These are phyloP conservation scores for Tokudaia tokunoshimensis DNA, from an alignment of 2,797 vertebrate species.

Conservation along the genomic window DNA sequence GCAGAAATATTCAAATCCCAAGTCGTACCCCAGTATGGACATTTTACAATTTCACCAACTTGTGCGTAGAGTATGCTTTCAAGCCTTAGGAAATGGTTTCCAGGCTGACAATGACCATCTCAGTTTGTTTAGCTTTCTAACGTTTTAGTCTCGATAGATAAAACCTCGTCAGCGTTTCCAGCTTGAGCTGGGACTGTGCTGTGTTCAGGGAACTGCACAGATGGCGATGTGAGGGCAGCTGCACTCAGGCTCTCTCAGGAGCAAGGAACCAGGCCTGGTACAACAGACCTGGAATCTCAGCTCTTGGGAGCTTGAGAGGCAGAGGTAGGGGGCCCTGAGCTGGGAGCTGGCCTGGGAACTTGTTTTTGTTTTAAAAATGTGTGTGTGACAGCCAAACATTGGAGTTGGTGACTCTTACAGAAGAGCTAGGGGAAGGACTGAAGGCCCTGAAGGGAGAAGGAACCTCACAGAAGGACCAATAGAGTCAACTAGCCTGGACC, in stretches of 20 bases:
- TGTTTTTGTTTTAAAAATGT: not conserved
- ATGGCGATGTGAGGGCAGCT: not conserved
- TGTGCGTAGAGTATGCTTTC: conserved; percentile 9
- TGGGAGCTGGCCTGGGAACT: not conserved
- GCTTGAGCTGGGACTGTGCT: not conserved
- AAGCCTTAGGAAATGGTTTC: conserved; percentile 17
- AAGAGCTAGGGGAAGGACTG: not conserved
- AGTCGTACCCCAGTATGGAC: not conserved
- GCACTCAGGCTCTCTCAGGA: not conserved
- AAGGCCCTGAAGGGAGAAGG: not conserved
- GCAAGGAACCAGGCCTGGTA: not conserved
- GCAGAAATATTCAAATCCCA: not conserved
- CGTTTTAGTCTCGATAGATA: not conserved
- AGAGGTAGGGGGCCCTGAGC: not conserved
- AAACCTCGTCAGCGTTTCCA: conserved; percentile 11
- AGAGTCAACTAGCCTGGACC: not conserved
- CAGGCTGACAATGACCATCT: conserved; percentile 15
- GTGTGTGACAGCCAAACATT: not conserved
- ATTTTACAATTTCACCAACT: not conserved
- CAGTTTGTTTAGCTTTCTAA: conserved; percentile 13
- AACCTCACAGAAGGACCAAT: not conserved
- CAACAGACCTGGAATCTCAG: not conserved
- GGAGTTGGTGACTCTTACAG: not conserved
- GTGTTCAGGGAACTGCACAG: not conserved
- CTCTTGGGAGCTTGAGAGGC: not conserved